Base-by-base conservation (phyloP, 2,888 invertebrate species). In the Heliconius aoede region DNA sequence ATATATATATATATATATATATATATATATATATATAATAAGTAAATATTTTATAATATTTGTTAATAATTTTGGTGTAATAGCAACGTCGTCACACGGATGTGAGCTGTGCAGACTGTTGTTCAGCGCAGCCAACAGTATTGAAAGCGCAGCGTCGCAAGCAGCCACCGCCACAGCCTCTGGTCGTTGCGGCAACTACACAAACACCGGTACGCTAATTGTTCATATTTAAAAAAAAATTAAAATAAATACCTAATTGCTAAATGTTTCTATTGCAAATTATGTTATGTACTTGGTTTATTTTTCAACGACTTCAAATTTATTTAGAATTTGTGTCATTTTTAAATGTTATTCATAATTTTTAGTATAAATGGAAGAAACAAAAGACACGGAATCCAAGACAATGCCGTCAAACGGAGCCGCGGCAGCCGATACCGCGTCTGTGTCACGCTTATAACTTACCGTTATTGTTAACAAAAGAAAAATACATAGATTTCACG, bases 61-160 rank as follows among this genome's bases (percentile, higher is more conserved):
- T 15, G 46, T 46, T 18, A 74, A 67, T 30, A 30, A 46, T 62
- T 72, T n/a, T 68, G 4, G 11, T 69, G 60, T 5, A 32, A 80
- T 83, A 92, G 93, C 86, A 36, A 82, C 87, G n/a, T 82, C 90
- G 60, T 86, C 89, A 55, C 60, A 81, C 68, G 79, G 74, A 1
- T 93, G 93, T 81, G 84, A 90, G 76, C 84, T 94, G 58, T 92
- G 93, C 83, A 85, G 87, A 58, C 85, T 94, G 79, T 85, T 93
- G 76, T 87, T 85, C 86, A 90, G 87, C 83, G 92, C 94, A 21
- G 88, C 91, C 61, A 87, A 86, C 86, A 88, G 90, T 84, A 93
- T 93, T 87, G 88, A 91, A 80, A 89, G 89, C 84, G 93, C 92
- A 60, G 84, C 91, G 79, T 87, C 88, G 62, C 92, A 93, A 80